Conservation (phyloP, 2,797 vertebrate genomes). For the Karalla daura region DNA sequence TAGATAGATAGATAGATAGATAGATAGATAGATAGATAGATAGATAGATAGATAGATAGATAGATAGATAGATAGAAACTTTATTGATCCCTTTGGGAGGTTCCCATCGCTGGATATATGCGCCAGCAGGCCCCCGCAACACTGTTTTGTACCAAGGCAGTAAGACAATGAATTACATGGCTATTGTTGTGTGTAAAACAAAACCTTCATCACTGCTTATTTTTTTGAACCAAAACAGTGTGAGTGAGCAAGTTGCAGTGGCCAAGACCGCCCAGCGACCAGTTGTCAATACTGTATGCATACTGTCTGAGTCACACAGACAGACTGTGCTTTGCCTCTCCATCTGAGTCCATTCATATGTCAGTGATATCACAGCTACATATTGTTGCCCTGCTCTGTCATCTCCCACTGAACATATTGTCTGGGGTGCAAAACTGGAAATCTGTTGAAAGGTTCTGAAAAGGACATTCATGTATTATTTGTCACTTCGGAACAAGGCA, state of each 20-base stretch:
- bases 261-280: conserved; percentile 30
- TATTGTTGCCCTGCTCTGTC: conserved; percentile 50
- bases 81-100: too few species aligned
- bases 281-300: conserved; percentile 54
- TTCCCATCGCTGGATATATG: too few species aligned
- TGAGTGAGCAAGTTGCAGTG: conserved; percentile 31
- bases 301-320: conserved; percentile 68
- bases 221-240: conserved; percentile 29
- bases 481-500: background rate
- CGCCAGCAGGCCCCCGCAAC: too few species aligned
- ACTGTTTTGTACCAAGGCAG: too few species aligned
- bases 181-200: too few species aligned
- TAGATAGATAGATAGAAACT: too few species aligned
- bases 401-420: conserved; percentile 53
- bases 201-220: background rate
- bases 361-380: conserved; percentile 58
- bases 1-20: too few species aligned
- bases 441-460: conserved; percentile 18
- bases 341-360: conserved; percentile 72
- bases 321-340: conserved; percentile 69
- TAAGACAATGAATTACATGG: too few species aligned
- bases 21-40: too few species aligned
- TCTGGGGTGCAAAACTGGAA: conserved; percentile 34
- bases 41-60: too few species aligned
- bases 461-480: conserved; percentile 11